Conservation (phyloP, 2,888 invertebrate species). For the Napeogenes inachia region DNA sequence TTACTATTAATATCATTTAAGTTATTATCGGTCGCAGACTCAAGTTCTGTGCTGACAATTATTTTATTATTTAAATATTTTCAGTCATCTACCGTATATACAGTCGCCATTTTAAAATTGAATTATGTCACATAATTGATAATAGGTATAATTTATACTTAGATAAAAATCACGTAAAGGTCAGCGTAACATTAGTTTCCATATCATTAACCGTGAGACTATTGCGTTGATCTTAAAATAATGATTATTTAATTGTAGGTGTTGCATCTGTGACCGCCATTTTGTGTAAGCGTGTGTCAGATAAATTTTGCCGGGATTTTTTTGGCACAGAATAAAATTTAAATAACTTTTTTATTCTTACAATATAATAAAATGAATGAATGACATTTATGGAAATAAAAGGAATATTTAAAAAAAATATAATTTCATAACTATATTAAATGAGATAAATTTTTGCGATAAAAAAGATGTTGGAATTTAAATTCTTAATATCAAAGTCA, state of each 20-base stretch:
- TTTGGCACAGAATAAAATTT: no score
- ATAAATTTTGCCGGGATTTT: neutral
- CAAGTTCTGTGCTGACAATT: neutral
- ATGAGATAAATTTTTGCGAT: slow-evolving; percentile 1
- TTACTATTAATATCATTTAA: neutral
- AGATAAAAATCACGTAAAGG: slow-evolving; percentile 17
- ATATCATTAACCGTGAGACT: slow-evolving; percentile 26
- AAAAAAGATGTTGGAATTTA: neutral
- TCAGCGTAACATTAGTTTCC: slow-evolving; percentile 18
- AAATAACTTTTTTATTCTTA: no score
- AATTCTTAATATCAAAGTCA: neutral
- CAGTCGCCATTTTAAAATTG: neutral
- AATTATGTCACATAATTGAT: neutral
- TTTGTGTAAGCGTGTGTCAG: slow-evolving; percentile 15
- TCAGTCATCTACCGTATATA: no score
- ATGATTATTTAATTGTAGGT: slow-evolving; percentile 29
- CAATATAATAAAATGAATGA: no score
- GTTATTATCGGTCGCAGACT: neutral
- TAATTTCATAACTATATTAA: neutral
- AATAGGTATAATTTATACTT: neutral
- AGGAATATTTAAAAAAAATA: slow-evolving; percentile 4
- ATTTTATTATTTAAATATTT: neutral
- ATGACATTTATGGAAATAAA: no score
- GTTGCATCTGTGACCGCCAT: slow-evolving; percentile 14
- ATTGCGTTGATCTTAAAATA: slow-evolving; percentile 24